Percentiles rank a stretch among this genome's conserved stretches.
Conservation (phyloP, 2,797 vertebrate species). For the Sciurus carolinensis region DNA sequence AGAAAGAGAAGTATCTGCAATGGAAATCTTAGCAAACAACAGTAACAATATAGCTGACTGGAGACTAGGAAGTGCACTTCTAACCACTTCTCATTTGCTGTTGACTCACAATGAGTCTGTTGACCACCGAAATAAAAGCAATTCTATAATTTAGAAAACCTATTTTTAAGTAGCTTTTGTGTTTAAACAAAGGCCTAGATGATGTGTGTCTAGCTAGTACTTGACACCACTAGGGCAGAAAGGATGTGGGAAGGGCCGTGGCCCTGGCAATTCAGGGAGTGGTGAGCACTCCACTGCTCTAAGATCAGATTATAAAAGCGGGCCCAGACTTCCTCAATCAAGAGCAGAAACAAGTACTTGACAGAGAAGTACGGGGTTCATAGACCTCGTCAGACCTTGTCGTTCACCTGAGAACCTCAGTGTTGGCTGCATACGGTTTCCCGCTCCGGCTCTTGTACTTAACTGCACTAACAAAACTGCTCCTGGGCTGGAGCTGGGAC, state of each 20-base stretch:
- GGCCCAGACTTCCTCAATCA: not conserved
- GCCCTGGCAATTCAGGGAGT: not conserved
- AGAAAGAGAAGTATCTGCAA: not conserved
- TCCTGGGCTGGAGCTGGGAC: not conserved
- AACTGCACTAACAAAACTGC: not conserved
- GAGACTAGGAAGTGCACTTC: slow-evolving; percentile 11
- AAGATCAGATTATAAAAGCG: not conserved
- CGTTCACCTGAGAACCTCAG: not conserved
- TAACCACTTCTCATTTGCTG: not conserved
- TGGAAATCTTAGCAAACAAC: not conserved
- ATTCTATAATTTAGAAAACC: slow-evolving; percentile 44
- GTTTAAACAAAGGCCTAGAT: slow-evolving; percentile 39
- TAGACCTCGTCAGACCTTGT: not conserved
- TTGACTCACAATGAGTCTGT: not conserved
- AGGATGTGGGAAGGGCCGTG: not conserved
- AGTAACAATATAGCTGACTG: not conserved
- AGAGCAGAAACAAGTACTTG: slow-evolving; percentile 11
- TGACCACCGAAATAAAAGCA: slow-evolving; percentile 32
- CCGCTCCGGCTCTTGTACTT: not conserved
- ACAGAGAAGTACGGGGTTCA: not conserved
- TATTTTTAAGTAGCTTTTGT: slow-evolving; percentile 48
- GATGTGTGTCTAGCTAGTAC: not conserved
- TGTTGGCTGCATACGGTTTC: not conserved
- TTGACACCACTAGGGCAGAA: not conserved
- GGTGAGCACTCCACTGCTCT: not conserved